Base-by-base conservation (phyloP, 2,888 invertebrate genomes). In the Polietes domitor region DNA sequence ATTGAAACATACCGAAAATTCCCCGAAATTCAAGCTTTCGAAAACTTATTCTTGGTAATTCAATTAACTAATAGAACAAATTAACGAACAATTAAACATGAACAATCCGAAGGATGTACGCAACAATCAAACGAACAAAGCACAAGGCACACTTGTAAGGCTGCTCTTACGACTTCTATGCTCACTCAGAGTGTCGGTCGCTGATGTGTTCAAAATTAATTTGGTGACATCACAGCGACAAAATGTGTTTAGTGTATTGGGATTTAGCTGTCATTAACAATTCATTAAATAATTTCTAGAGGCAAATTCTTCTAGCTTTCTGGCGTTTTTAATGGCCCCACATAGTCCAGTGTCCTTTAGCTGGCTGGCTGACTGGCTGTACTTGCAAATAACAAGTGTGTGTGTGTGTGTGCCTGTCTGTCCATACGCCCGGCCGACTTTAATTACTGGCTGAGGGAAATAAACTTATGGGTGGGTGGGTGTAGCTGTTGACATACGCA, bases 231-330 rank as follows among this genome's bases (percentile, higher is more conserved):
- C 80, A 83, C 17, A 53, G 77, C 43, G 50, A 65, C 12, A 74
- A 68, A 68, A 68, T 68, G 24, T 68, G 10, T 72, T 79, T 68
- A 74, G 80, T 63, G 77, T 73, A 71, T 80, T 63, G 80, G 83
- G 80, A 80, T 71, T 83, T 83, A 50, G 43, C 37, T 17, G 55
- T 61, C 74, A 80, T 83, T 83, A 75, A 80, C 80, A 80, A 77
- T 80, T 80, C 80, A 80, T 83, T 83, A 78, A 65, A 83, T 10
- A 74, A 83, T 50, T 73, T 79, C 55, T 55, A 61, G 4, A 47
- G 47, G 47, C 47, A 2, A n/a, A n/a, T 5, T 41, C n/a, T 6
- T 47, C 47, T n/a, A n/a, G n/a, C 47, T 47, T 47, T 47, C n/a
- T 15, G n/a, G 47, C 15, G 12, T 47, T 47, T 47, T 47, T 47